Conservation (phyloP, 2,113 vertebrate species). For the Phodopus roborovskii region DNA sequence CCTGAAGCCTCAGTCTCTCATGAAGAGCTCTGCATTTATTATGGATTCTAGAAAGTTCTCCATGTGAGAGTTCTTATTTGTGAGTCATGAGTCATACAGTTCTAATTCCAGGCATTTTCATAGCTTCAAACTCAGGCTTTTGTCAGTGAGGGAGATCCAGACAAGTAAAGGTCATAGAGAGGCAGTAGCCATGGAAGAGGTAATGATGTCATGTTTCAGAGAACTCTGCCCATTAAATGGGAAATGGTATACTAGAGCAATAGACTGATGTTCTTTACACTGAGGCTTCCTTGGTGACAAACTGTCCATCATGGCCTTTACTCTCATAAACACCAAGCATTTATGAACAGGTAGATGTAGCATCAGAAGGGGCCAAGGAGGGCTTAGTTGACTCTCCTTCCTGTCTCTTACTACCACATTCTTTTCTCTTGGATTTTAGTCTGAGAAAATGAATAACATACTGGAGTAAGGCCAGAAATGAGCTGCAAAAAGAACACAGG, state of each 20-base stretch:
- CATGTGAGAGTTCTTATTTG: background rate
- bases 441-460: conserved; percentile 15
- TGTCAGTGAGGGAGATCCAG: background rate
- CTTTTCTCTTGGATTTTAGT: background rate
- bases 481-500: background rate
- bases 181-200: background rate
- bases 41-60: background rate
- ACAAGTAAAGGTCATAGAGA: background rate
- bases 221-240: conserved; percentile 13
- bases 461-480: conserved; percentile 38
- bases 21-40: background rate
- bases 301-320: conserved; percentile 5
- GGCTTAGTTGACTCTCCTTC: background rate
- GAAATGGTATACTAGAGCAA: conserved; percentile 25
- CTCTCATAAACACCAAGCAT: background rate
- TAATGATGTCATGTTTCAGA: background rate
- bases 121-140: background rate
- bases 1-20: background rate
- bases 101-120: conserved; percentile 40
- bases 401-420: background rate
- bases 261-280: background rate
- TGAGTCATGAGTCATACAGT: background rate
- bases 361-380: background rate
- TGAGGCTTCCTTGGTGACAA: background rate
- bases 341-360: background rate